These are phyloP conservation scores for Catharus bicknelli DNA, from an alignment of 2,113 vertebrate genomes.

Conservation along the genomic window DNA sequence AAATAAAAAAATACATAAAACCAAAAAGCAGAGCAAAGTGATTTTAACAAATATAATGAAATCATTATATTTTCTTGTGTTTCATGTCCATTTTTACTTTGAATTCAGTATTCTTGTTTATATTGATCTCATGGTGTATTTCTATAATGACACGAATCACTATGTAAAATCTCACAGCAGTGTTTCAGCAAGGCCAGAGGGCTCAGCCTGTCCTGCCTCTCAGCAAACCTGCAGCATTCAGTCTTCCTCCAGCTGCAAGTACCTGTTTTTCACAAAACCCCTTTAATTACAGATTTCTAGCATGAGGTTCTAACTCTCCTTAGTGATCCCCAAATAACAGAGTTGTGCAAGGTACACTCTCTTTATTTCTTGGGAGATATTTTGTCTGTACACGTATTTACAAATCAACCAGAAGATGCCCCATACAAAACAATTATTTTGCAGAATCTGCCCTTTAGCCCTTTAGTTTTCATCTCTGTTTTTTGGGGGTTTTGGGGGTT, in stretches of 20 bases:
- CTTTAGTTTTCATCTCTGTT: background rate
- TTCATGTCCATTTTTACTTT: too few relatives aligned
- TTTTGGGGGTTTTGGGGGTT: background rate
- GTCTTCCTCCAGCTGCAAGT: background rate
- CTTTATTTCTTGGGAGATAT: background rate
- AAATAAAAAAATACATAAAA: too few relatives aligned
- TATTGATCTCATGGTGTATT: too few relatives aligned
- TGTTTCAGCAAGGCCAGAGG: background rate
- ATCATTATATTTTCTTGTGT: too few relatives aligned
- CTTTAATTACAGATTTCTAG: background rate
- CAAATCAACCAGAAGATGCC: background rate
- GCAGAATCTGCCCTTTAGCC: background rate
- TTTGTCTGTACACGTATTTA: background rate
- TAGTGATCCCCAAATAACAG: background rate
- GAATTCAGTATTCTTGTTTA: too few relatives aligned
- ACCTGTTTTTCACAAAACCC: background rate
- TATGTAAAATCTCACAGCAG: too few relatives aligned
- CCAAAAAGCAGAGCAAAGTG: too few relatives aligned
- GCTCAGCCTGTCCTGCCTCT: background rate
- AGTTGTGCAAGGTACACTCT: background rate
- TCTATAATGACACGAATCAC: too few relatives aligned
- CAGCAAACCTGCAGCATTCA: background rate
- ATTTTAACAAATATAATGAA: too few relatives aligned
- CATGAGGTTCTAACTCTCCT: background rate
- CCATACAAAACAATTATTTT: accelerated